Conservation (phyloP, 2,797 vertebrate species). For the Melanotaenia parkinsoni region DNA sequence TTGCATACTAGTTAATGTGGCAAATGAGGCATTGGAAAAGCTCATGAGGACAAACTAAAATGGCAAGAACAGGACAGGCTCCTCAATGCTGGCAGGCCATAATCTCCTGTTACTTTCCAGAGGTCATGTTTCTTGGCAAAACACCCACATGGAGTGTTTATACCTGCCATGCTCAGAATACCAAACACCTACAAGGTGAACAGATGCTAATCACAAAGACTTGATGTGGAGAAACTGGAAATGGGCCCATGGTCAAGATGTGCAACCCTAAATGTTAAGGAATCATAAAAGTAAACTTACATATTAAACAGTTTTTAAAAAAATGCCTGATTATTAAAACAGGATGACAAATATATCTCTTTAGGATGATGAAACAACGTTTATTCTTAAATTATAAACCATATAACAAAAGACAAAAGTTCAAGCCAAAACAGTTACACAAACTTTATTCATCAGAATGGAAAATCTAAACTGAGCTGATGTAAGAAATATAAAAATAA, state of each 20-base stretch:
- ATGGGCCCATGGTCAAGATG: not conserved
- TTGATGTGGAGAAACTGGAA: slow-evolving; percentile 16
- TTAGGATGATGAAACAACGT: slow-evolving; percentile 75
- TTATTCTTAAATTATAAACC: slow-evolving; percentile 81
- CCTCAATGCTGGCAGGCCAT: slow-evolving; percentile 19
- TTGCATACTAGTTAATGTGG: slow-evolving; percentile 1
- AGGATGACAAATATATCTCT: slow-evolving; percentile 15
- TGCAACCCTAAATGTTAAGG: too few species aligned
- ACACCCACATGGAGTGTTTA: slow-evolving; percentile 35
- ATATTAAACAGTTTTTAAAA: not conserved
- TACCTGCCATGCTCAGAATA: slow-evolving; percentile 50
- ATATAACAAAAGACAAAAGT: slow-evolving; percentile 70
- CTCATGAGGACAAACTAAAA: slow-evolving; percentile 10
- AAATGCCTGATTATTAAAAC: not conserved
- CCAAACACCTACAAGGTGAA: slow-evolving; percentile 41
- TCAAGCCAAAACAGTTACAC: slow-evolving; percentile 71
- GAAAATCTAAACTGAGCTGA: slow-evolving; percentile 65
- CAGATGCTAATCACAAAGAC: not conserved
- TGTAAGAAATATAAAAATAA: slow-evolving; percentile 72
- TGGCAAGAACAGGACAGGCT: slow-evolving; percentile 6
- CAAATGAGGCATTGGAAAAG: slow-evolving; percentile 4
- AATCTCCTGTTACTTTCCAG: slow-evolving; percentile 35
- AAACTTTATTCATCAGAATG: slow-evolving; percentile 70
- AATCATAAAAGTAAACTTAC: not conserved
- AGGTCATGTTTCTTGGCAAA: slow-evolving; percentile 61